phyloP scores from a whole-genome alignment of 2,113 vertebrate genomes.

The Lota lota region DNA sequence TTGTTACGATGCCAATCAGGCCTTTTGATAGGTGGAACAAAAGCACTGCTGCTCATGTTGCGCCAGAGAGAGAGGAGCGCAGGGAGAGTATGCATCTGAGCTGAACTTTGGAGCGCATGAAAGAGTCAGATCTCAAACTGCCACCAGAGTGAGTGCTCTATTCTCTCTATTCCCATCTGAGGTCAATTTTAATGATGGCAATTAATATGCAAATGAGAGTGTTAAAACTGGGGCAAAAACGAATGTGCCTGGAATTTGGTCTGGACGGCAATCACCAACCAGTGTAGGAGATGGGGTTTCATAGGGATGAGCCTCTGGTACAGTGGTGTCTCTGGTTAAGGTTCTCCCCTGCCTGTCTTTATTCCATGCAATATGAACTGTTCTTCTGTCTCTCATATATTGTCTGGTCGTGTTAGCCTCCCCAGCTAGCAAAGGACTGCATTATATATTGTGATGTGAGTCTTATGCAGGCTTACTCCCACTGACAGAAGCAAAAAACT shows the following conservation, averaged over 20 bases:
- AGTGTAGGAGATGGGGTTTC: neutral
- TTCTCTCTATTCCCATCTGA: slow-evolving; percentile 8
- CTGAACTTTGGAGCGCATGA: slow-evolving; percentile 15
- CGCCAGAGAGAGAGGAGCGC: no score
- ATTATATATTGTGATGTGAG: slow-evolving; percentile 50
- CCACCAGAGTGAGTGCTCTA: slow-evolving; percentile 15
- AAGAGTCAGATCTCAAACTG: neutral
- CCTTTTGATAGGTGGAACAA: no score
- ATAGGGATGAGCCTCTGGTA: neutral
- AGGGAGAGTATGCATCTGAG: neutral
- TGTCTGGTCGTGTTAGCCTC: slow-evolving; percentile 36
- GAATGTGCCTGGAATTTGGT: slow-evolving; percentile 31
- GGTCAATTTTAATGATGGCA: slow-evolving; percentile 25
- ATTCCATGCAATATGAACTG: no score
- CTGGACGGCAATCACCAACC: slow-evolving; percentile 23
- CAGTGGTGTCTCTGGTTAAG: neutral
- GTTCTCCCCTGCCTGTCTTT: neutral
- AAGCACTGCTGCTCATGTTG: no score
- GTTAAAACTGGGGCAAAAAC: slow-evolving; percentile 7
- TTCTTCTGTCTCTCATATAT: neutral
- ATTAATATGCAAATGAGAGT: slow-evolving; percentile 31
- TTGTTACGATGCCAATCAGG: no score
- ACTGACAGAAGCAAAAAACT: slow-evolving; percentile 39
- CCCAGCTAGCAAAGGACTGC: slow-evolving; percentile 44
- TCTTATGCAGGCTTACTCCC: slow-evolving; percentile 32